Conservation (phyloP, 2,113 vertebrate species). For the Oostethus manadensis region DNA sequence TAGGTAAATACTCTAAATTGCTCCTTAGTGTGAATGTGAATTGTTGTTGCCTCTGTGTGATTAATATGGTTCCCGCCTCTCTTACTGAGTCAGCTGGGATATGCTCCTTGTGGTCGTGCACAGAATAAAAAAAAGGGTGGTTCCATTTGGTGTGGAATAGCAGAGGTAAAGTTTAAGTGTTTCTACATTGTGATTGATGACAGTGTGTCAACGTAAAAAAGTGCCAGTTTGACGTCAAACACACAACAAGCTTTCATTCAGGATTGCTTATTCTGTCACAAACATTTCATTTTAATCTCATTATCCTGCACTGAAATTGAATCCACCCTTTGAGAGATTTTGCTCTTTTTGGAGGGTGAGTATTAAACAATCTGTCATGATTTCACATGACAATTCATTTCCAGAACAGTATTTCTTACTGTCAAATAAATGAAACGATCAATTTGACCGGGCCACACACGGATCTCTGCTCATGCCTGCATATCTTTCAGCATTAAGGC, state of each 20-base stretch:
- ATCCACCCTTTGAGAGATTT: slow-evolving; percentile 23
- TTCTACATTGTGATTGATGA: not conserved
- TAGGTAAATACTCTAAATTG: no score
- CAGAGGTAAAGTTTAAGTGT: not conserved
- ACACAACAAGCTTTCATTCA: not conserved
- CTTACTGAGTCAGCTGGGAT: not conserved
- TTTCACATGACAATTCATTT: slow-evolving; percentile 47
- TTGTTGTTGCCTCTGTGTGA: not conserved
- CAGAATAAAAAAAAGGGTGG: not conserved
- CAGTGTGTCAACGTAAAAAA: not conserved
- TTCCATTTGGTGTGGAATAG: slow-evolving; percentile 1
- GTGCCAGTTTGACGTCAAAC: not conserved
- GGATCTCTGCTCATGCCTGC: slow-evolving; percentile 17
- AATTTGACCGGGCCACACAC: slow-evolving; percentile 31
- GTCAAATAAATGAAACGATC: slow-evolving; percentile 26
- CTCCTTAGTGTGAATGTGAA: not conserved
- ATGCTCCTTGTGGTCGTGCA: not conserved
- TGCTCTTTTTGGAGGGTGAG: slow-evolving; percentile 17
- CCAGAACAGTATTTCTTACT: slow-evolving; percentile 7
- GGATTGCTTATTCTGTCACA: slow-evolving; percentile 17
- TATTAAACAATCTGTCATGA: slow-evolving; percentile 42
- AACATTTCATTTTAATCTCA: slow-evolving; percentile 30
- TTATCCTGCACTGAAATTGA: slow-evolving; percentile 18
- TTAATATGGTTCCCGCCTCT: not conserved
- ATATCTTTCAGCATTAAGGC: slow-evolving; percentile 29